A percentile compares a stretch with the other conserved stretches of the same genome.
phyloP scores from a whole-genome alignment of 1,140 invertebrate species.

The Apis florea region DNA sequence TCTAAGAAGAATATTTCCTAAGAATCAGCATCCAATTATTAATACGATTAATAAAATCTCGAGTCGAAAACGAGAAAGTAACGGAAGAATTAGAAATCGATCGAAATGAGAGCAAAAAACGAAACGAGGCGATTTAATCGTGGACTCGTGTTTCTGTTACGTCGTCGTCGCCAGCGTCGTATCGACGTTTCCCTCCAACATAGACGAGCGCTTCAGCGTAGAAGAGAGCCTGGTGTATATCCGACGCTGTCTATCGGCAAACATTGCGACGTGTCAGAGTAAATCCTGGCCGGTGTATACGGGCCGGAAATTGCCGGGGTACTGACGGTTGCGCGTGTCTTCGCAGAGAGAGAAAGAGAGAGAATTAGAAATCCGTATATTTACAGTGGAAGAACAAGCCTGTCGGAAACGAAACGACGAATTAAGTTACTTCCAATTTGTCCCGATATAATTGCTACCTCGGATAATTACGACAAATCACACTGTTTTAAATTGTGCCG shows the following conservation, averaged over 20 bases:
- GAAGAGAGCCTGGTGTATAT: constrained; percentile 29
- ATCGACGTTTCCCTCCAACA: constrained; percentile 44
- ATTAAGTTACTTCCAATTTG: constrained; percentile 38
- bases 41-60: no score
- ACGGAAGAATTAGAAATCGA: no score
- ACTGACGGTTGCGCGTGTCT: constrained; percentile 21
- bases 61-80: no score
- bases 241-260: constrained; percentile 50
- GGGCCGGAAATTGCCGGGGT: constrained; percentile 41
- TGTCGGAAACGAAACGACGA: constrained; percentile 4
- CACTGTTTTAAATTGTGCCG: no score
- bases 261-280: constrained; percentile 53
- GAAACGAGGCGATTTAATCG: no score
- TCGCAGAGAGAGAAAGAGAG: neutral
- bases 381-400: constrained; percentile 25
- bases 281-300: constrained; percentile 49
- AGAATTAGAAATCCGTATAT: constrained; percentile 43
- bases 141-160: constrained; percentile 10
- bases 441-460: constrained; percentile 4
- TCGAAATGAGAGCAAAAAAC: neutral
- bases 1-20: no score
- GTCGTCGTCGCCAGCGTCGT: constrained; percentile 31
- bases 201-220: constrained; percentile 24
- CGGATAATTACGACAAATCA: neutral
- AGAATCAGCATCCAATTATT: no score